These are phyloP conservation scores for Erythrolamprus reginae DNA, from an alignment of 2,113 vertebrate species.

Conservation along the genomic window DNA sequence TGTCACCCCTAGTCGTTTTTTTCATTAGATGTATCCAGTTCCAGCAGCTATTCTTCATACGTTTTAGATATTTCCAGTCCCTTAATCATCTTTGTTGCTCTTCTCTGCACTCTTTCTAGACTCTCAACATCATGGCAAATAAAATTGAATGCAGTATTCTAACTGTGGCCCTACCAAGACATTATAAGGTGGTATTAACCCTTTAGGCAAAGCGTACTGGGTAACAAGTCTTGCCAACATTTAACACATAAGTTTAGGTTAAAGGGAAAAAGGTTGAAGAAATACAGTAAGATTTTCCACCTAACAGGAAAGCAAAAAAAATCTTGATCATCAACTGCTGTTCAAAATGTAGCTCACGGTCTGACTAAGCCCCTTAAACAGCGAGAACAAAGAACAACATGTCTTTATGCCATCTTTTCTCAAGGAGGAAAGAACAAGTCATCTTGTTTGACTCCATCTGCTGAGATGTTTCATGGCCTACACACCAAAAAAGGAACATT, in stretches of 20 bases:
- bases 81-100: no score
- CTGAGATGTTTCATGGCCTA: not conserved
- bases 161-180: no score
- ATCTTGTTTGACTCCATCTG: not conserved
- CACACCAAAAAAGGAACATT: not conserved
- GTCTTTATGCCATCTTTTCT: slow-evolving; percentile 25
- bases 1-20: no score
- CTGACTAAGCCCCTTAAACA: slow-evolving; percentile 39
- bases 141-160: no score
- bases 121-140: no score
- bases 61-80: no score
- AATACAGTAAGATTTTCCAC: slow-evolving; percentile 27
- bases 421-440: slow-evolving; percentile 26
- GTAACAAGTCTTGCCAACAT: not conserved
- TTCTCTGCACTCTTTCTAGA: no score
- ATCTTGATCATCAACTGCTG: not conserved
- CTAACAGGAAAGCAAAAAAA: slow-evolving; percentile 16
- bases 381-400: slow-evolving; percentile 36
- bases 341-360: slow-evolving; percentile 28
- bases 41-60: no score
- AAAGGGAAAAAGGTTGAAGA: slow-evolving; percentile 20
- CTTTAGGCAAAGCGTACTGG: not conserved
- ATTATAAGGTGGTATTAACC: no score
- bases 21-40: no score
- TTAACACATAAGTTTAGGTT: slow-evolving; percentile 22